Base-by-base conservation (phyloP, 1,140 invertebrate genomes). In the Neodiprion pinetum region DNA sequence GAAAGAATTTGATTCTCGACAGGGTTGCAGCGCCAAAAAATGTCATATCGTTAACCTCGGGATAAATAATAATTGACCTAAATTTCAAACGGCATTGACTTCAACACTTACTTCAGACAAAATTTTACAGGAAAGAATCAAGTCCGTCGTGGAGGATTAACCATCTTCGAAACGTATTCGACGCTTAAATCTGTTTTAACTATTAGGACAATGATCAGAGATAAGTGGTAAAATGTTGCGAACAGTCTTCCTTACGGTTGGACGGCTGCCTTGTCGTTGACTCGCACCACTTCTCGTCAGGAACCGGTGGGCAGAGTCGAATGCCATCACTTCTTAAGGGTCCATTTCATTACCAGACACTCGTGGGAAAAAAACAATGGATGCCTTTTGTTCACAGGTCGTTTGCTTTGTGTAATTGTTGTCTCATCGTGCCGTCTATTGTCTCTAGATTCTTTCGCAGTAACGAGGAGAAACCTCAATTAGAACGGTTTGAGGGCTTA, bases 381-480 rank as follows among this genome's bases (percentile, higher is more conserved):
- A 40, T 23, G 48, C 72, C 61, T 72, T 53, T 47, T 40, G 21
- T 73, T 66, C 73, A 68, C 23, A 72, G 75, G 73, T 78, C 77
- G 81, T 78, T 82, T 80, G 81, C 79, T 84, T 83, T 80, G 80
- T 82, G 78, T 82, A 85, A 84, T 85, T 84, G 83, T 82, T 79
- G 76, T 80, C 72, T 72, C 76, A 85, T 87, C 84, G 85, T 87
- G 78, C 78, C 78, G 65, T 67, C 79, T 78, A 85, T 87, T 88
- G 85, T 88, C 86, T 85, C 78, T 80, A 79, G 83, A 85, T 83
- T 85, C 81, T 86, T 85, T 83, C 80, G 82, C 81, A 76, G 81
- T 87, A 87, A 86, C 82, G 84, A 87, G 86, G 84, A 84, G 82
- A 80, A 86, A 86, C 84, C 87, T 87, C 86, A 88, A 87, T 88